Conservation (phyloP, 2,797 vertebrate genomes). For the Microctenopoma stevenorrisi region DNA sequence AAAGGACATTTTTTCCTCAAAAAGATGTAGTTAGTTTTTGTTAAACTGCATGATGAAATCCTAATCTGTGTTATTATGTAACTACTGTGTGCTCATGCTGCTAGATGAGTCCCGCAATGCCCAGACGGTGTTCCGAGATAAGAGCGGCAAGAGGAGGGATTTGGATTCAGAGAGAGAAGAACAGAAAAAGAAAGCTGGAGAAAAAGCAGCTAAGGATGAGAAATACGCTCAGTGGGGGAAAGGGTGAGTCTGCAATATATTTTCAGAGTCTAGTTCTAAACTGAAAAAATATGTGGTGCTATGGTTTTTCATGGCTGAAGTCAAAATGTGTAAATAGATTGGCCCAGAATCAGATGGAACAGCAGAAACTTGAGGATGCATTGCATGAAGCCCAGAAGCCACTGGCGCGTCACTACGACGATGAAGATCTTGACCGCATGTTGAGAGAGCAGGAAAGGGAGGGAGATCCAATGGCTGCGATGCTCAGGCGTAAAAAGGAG, state of each 20-base stretch:
- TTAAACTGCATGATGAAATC: background rate
- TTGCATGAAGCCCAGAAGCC: slow-evolving; percentile 93
- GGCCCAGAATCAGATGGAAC: slow-evolving; percentile 89
- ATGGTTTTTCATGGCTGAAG: slow-evolving; percentile 9
- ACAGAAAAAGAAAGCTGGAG: slow-evolving; percentile 84
- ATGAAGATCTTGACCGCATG: slow-evolving; percentile 94
- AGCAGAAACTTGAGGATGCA: slow-evolving; percentile 91
- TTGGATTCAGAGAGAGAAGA: slow-evolving; percentile 88
- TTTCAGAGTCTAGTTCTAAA: too few relatives aligned
- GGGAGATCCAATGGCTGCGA: slow-evolving; percentile 95
- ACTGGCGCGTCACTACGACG: slow-evolving; percentile 91
- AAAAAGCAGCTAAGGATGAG: slow-evolving; percentile 87
- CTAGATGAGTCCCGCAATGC: slow-evolving; percentile 88
- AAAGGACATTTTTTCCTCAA: too few relatives aligned
- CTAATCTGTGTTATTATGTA: background rate
- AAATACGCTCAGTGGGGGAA: slow-evolving; percentile 95
- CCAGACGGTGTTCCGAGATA: slow-evolving; percentile 93
- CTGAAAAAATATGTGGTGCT: background rate
- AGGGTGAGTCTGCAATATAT: slow-evolving; percentile 81
- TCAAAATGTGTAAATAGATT: slow-evolving; percentile 79
- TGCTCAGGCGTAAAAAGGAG: slow-evolving; percentile 90
- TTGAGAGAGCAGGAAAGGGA: slow-evolving; percentile 94
- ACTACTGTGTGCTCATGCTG: slow-evolving; percentile 15
- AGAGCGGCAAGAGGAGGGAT: slow-evolving; percentile 90
- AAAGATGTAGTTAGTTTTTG: background rate